Conservation (phyloP, 2,888 invertebrate species). For the Dolomedes plantarius region DNA sequence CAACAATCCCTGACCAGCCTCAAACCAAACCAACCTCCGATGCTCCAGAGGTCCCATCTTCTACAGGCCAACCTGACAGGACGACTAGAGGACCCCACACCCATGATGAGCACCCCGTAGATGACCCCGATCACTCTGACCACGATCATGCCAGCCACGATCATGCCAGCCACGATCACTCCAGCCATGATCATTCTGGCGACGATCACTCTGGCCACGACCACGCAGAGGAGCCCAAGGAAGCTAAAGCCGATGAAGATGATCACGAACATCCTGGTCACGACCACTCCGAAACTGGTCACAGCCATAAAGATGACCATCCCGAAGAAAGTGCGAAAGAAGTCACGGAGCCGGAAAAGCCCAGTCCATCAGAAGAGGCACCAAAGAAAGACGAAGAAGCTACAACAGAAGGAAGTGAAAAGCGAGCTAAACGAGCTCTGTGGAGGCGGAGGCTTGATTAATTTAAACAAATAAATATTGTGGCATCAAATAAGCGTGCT, state of each 20-base stretch:
- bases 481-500: too few species aligned
- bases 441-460: conserved; percentile 20
- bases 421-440: conserved; percentile 17
- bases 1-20: background rate
- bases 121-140: conserved; percentile 27
- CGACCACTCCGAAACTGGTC: conserved; percentile 4
- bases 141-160: conserved; percentile 1
- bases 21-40: background rate
- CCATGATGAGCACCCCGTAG: conserved; percentile 29
- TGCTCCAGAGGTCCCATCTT: background rate
- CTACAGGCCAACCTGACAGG: background rate
- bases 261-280: conserved; percentile 29
- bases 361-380: background rate
- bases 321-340: background rate
- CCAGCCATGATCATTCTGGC: background rate
- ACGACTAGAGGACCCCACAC: conserved; percentile 18
- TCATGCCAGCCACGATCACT: background rate
- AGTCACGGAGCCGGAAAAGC: too few species aligned
- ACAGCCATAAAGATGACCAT: conserved; percentile 17
- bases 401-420: background rate
- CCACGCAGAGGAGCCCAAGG: background rate
- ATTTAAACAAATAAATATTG: too few species aligned
- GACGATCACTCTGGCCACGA: background rate
- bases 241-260: conserved; percentile 1
- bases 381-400: background rate